Conservation (phyloP, 2,888 invertebrate genomes). For the Latrodectus elegans region DNA sequence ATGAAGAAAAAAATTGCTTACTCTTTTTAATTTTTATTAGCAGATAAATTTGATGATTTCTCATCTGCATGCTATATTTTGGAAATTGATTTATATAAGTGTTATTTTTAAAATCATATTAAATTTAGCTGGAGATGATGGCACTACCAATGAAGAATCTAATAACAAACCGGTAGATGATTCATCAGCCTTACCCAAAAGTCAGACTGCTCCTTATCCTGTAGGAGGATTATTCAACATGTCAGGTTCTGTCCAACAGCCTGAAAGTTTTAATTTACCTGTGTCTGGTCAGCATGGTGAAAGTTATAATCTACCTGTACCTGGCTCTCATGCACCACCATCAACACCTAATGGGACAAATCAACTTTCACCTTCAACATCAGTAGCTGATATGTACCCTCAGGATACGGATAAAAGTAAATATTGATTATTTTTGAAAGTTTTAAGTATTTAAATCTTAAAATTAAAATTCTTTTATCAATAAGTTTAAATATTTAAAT, state of each 20-base stretch:
- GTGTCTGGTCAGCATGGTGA: slow-evolving; percentile 66
- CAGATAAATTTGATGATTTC: too few relatives aligned
- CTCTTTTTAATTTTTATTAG: too few relatives aligned
- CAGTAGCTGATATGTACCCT: slow-evolving; percentile 10
- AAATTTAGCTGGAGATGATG: slow-evolving; percentile 21
- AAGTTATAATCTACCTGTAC: slow-evolving; percentile 36
- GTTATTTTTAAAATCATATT: background rate
- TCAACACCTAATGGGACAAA: slow-evolving; percentile 69
- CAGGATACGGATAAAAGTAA: slow-evolving; percentile 32
- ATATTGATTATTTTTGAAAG: background rate
- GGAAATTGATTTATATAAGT: too few relatives aligned
- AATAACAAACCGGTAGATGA: background rate
- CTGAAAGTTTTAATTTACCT: slow-evolving; percentile 55
- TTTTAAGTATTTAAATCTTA: too few relatives aligned
- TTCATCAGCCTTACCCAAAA: background rate
- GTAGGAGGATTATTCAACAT: slow-evolving; percentile 39
- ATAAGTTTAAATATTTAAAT: too few relatives aligned
- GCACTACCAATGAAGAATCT: background rate
- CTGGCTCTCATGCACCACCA: slow-evolving; percentile 71
- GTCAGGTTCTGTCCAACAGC: slow-evolving; percentile 11
- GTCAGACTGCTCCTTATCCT: slow-evolving; percentile 26
- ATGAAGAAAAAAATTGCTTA: too few relatives aligned
- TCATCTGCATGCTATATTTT: too few relatives aligned
- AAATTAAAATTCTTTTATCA: too few relatives aligned
- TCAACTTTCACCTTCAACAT: slow-evolving; percentile 44